phyloP scores from a whole-genome alignment of 2,113 vertebrate genomes.

The Pelecanoides urinatrix region DNA sequence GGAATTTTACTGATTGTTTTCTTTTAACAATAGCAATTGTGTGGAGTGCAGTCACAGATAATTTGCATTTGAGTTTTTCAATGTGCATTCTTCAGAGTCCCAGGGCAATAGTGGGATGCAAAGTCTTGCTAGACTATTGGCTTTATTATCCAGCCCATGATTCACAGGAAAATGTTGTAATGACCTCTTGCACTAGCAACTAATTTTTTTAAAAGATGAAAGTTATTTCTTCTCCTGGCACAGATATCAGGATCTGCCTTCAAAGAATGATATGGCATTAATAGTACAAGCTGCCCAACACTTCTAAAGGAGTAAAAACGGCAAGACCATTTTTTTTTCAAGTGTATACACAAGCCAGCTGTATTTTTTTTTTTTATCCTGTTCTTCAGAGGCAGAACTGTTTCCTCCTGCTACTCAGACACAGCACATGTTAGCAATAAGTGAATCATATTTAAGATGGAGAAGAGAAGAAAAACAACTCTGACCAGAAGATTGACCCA shows the following conservation, averaged over 20 bases:
- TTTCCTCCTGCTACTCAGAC: constrained; percentile 52
- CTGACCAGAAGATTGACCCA: not conserved
- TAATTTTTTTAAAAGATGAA: constrained; percentile 59
- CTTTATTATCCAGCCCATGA: constrained; percentile 43
- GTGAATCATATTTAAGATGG: constrained; percentile 50
- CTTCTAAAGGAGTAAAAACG: constrained; percentile 40
- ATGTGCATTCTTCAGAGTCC: constrained; percentile 31
- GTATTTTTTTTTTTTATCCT: constrained; percentile 33
- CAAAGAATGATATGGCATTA: constrained; percentile 59
- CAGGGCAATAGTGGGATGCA: constrained; percentile 32
- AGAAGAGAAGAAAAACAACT: constrained; percentile 43
- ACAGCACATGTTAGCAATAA: constrained; percentile 57
- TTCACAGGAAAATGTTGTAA: constrained; percentile 56
- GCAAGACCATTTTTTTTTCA: constrained; percentile 14
- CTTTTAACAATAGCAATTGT: not conserved
- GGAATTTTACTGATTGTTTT: not conserved
- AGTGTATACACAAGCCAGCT: constrained; percentile 51
- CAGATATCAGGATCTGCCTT: constrained; percentile 42
- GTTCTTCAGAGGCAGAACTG: constrained; percentile 35
- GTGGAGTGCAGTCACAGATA: not conserved
- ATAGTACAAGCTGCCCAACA: constrained; percentile 58
- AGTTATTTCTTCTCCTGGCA: constrained; percentile 54
- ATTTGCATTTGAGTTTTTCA: constrained; percentile 14
- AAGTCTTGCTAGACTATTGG: constrained; percentile 31
- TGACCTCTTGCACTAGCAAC: constrained; percentile 50